Percentiles rank a stretch among this genome's conserved stretches.
phyloP scores from a whole-genome alignment of 1,140 invertebrate genomes.

The Mamestra configurata region DNA sequence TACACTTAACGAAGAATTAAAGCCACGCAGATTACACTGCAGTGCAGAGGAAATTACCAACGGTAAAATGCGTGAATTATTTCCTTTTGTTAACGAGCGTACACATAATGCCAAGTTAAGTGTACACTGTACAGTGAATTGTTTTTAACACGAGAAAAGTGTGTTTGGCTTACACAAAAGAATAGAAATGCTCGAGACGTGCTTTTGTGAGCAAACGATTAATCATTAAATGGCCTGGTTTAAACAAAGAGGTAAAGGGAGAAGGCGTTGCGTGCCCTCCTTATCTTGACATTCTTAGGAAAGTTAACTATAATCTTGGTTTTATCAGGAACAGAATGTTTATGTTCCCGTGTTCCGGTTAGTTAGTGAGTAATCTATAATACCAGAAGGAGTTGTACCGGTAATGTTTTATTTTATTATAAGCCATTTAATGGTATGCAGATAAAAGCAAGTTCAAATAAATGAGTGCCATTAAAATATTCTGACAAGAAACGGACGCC shows the following conservation, averaged over 20 bases:
- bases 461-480: constrained; percentile 26
- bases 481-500: constrained; percentile 28
- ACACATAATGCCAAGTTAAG: constrained; percentile 28
- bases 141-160: constrained; percentile 30
- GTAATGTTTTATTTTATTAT: constrained; percentile 17
- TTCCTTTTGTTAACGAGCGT: constrained; percentile 49
- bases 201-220: constrained; percentile 21
- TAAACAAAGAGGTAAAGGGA: constrained; percentile 17
- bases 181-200: constrained; percentile 28
- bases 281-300: neutral
- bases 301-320: neutral
- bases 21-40: constrained; percentile 32
- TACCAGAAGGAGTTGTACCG: neutral
- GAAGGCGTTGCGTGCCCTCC: neutral
- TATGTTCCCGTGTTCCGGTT: neutral
- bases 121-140: neutral
- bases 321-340: neutral
- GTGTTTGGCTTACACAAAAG: constrained; percentile 29
- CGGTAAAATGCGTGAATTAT: constrained; percentile 50
- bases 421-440: neutral
- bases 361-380: neutral
- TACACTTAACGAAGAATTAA: constrained; percentile 33
- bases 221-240: constrained; percentile 41
- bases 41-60: constrained; percentile 44
- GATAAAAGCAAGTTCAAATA: constrained; percentile 26